Percentiles rank a stretch among this genome's conserved stretches.
These are phyloP conservation scores for Urocolius indicus DNA, from an alignment of 2,113 vertebrate genomes.

Conservation along the genomic window DNA sequence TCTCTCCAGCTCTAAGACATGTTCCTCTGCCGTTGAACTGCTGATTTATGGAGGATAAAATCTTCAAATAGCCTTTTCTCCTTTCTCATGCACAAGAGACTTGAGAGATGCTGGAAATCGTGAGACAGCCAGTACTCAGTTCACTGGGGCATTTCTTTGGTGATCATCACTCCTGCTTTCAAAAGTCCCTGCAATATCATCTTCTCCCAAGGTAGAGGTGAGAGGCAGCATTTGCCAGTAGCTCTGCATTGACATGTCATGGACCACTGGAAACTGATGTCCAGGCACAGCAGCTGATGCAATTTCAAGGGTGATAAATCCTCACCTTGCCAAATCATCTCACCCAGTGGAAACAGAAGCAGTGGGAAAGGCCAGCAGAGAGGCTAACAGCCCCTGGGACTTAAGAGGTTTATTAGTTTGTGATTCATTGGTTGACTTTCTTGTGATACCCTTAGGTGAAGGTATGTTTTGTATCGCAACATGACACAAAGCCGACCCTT, in stretches of 20 bases:
- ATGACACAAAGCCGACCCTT: neutral
- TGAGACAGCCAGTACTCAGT: rapidly evolving
- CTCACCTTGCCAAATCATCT: neutral
- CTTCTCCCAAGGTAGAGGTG: neutral
- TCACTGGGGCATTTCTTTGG: neutral
- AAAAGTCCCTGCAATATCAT: neutral
- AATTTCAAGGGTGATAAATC: neutral
- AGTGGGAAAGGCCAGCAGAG: neutral
- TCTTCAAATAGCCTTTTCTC: neutral
- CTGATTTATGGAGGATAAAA: neutral
- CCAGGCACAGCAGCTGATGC: neutral
- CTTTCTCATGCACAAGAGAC: neutral
- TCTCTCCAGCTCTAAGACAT: neutral
- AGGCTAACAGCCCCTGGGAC: neutral
- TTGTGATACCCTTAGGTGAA: neutral
- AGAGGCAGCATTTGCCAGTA: neutral
- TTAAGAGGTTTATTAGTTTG: neutral
- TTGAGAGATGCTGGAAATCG: neutral
- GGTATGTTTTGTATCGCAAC: neutral
- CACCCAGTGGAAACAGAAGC: neutral
- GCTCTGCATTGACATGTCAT: neutral
- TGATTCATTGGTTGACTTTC: neutral
- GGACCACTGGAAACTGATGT: neutral
- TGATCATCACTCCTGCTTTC: neutral
- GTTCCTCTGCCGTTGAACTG: neutral